Conservation (phyloP, 37 sponge, comb jelly and placozoan species). For the Halisarca cf. caerulea region DNA sequence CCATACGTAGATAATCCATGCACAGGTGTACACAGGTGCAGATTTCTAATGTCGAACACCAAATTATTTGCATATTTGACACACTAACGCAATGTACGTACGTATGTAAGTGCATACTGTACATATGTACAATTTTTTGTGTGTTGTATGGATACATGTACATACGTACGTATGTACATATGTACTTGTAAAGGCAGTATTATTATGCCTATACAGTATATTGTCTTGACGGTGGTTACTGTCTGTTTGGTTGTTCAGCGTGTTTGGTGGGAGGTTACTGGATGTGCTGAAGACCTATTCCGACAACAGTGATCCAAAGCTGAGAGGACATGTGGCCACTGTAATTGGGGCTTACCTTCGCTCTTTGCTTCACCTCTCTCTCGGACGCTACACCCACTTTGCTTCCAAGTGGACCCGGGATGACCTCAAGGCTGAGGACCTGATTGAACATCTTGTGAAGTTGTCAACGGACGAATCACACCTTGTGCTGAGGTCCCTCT, state of each 20-base stretch:
- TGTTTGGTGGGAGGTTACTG: background rate
- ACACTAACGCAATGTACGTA: too few relatives aligned
- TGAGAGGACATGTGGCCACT: background rate
- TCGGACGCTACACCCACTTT: background rate
- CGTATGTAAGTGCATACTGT: too few relatives aligned
- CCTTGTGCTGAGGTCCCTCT: conserved; percentile 67
- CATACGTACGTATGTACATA: background rate
- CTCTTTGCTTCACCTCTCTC: background rate
- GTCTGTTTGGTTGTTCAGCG: background rate
- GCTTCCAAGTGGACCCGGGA: background rate
- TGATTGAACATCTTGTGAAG: background rate
- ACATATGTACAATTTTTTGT: too few relatives aligned
- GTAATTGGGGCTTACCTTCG: background rate
- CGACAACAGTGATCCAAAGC: background rate
- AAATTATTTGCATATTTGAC: too few relatives aligned
- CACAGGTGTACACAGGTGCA: too few relatives aligned
- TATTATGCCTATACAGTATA: too few relatives aligned
- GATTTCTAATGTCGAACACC: too few relatives aligned
- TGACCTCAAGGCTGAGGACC: too few relatives aligned
- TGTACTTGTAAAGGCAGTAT: too few relatives aligned
- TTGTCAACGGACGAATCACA: conserved; percentile 43
- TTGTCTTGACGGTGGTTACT: too few relatives aligned
- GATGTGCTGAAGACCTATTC: background rate
- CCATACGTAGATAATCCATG: too few relatives aligned
- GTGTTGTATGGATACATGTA: too few relatives aligned